Evolutionary conservation across 2,113 vertebrate species (phyloP).

Genomic region (Brachypodius melanocephalos): DNA sequence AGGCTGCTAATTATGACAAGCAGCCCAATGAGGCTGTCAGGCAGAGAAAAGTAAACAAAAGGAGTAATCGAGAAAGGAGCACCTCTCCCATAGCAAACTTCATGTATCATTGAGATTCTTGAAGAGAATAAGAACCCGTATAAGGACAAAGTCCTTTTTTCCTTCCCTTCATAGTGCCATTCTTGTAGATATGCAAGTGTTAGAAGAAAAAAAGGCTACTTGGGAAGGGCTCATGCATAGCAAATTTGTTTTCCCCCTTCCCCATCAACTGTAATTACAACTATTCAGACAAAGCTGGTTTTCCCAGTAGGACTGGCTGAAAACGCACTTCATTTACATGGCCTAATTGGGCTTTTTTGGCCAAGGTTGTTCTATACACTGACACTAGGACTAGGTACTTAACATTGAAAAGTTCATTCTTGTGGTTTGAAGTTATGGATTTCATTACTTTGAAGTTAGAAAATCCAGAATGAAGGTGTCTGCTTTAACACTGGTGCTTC

Average conservation of each 20-base stretch:
- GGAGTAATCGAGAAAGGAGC: not conserved
- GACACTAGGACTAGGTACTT: conserved; percentile 39
- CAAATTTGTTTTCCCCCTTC: conserved; percentile 52
- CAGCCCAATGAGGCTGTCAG: not conserved
- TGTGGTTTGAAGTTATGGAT: conserved; percentile 47
- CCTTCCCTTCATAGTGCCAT: not conserved
- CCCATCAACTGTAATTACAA: conserved; percentile 60
- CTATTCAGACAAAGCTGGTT: conserved; percentile 64
- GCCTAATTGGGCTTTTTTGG: conserved; percentile 64
- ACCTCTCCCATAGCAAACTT: not conserved
- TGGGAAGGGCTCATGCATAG: conserved; percentile 56
- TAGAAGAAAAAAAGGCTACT: conserved; percentile 27
- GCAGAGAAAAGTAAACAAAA: conserved; percentile 10
- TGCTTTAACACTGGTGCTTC: conserved; percentile 25
- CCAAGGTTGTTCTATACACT: conserved; percentile 38
- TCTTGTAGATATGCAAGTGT: not conserved
- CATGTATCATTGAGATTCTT: not conserved
- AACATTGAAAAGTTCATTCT: conserved; percentile 45
- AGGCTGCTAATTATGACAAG: not conserved
- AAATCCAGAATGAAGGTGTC: conserved; percentile 26
- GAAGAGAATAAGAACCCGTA: not conserved
- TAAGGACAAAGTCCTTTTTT: not conserved
- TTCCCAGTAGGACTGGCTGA: conserved; percentile 64
- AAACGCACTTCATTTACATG: conserved; percentile 55
- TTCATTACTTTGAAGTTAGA: conserved; percentile 54